phyloP scores from a whole-genome alignment of 2,113 vertebrate genomes.

The Colaptes auratus region DNA sequence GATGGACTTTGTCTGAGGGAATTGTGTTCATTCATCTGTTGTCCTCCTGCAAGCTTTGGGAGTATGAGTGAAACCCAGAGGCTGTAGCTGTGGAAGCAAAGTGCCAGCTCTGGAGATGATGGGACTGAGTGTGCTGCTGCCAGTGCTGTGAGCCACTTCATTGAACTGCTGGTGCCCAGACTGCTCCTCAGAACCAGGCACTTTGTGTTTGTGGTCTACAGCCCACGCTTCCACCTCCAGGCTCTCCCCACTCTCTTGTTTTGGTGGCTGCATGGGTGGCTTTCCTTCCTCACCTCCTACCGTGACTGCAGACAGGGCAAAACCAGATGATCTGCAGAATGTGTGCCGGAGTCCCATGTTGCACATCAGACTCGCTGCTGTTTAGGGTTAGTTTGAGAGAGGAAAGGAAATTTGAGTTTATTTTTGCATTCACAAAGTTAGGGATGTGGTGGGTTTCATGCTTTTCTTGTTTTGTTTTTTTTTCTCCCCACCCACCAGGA shows the following conservation, averaged over 20 bases:
- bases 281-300: background rate
- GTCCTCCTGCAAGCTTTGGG: background rate
- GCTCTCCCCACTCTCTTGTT: background rate
- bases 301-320: background rate
- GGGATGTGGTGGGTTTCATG: background rate
- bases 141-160: background rate
- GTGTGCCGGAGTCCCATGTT: fast-evolving
- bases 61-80: background rate
- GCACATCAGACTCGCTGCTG: background rate
- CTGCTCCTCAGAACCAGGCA: fast-evolving
- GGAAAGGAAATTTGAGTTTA: background rate
- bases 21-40: fast-evolving
- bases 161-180: background rate
- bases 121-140: background rate
- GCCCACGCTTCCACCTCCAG: background rate
- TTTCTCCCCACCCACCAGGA: background rate
- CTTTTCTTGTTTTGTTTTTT: background rate
- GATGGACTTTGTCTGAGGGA: fast-evolving
- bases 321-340: background rate
- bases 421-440: background rate
- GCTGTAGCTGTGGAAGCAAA: background rate
- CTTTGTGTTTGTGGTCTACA: background rate
- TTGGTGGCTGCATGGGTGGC: background rate
- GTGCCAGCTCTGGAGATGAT: background rate
- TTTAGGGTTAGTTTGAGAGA: background rate